Percentiles rank a stretch among this genome's conserved stretches.
Evolutionary conservation across 2,797 vertebrate genomes (phyloP).

Genomic region (Sebastes kiyomatsui): DNA sequence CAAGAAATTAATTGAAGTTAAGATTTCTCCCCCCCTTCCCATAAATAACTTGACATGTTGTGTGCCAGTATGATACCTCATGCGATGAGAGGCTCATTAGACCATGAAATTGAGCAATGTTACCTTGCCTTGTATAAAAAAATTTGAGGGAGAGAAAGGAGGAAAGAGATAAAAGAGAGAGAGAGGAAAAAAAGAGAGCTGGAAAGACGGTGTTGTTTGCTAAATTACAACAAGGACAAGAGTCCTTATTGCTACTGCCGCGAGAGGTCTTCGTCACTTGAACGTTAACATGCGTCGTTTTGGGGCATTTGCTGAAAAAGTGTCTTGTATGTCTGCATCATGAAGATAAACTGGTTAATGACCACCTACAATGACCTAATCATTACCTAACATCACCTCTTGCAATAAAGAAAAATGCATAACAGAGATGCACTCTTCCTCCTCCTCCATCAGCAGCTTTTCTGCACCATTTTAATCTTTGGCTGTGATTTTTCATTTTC

Average conservation of each 20-base stretch:
- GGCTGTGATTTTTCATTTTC: not conserved
- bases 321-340: not conserved
- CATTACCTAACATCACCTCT: not conserved
- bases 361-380: not conserved
- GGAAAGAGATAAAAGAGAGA: not conserved
- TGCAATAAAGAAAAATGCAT: not conserved
- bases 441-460: not conserved
- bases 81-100: conserved; percentile 59
- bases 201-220: not conserved
- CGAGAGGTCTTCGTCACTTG: not conserved
- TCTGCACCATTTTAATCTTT: not conserved
- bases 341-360: not conserved
- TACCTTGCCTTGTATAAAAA: conserved; percentile 44
- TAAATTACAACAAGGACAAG: not conserved
- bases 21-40: conserved; percentile 4
- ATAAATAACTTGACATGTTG: conserved; percentile 60
- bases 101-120: conserved; percentile 78
- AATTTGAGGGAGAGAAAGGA: not conserved
- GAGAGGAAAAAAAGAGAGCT: not conserved
- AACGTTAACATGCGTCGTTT: not conserved
- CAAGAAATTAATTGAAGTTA: conserved; percentile 63
- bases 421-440: not conserved
- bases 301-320: not conserved
- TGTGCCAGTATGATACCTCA: conserved; percentile 59
- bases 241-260: not conserved